phyloP scores from a whole-genome alignment of 2,113 vertebrate species.

The Trematocara zebra region DNA sequence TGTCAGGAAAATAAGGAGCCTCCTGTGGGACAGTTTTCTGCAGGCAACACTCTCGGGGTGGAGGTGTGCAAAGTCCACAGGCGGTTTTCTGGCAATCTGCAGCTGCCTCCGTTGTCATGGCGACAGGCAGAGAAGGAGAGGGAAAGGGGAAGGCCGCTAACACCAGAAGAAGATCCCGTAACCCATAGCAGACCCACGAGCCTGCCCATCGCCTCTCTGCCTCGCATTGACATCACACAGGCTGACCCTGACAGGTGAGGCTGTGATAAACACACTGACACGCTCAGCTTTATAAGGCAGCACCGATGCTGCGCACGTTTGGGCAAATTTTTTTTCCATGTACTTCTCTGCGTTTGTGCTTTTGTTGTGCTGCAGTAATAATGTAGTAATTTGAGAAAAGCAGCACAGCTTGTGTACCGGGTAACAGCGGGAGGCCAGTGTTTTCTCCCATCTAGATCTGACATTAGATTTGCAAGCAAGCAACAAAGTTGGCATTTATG shows the following conservation, averaged over 20 bases:
- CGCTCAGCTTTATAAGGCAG: neutral
- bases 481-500: neutral
- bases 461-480: neutral
- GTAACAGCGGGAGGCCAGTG: neutral
- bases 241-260: conserved; percentile 84
- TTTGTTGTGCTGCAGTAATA: neutral
- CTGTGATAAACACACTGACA: neutral
- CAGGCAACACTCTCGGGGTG: conserved; percentile 77
- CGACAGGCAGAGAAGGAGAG: conserved; percentile 77
- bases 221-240: conserved; percentile 89
- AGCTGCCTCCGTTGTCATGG: conserved; percentile 87
- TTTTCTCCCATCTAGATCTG: neutral
- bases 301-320: neutral
- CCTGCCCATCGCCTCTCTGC: conserved; percentile 77
- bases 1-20: conserved; percentile 78
- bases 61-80: conserved; percentile 85
- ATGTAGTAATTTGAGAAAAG: neutral
- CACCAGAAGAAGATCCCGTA: conserved; percentile 79
- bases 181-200: conserved; percentile 83
- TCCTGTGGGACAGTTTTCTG: conserved; percentile 53
- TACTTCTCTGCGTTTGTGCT: neutral
- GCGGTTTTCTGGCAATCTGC: conserved; percentile 86
- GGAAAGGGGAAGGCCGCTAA: conserved; percentile 56
- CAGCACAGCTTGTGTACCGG: neutral
- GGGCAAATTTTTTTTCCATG: neutral